Conservation (phyloP, 2,888 invertebrate species). For the Drosophila eohydei region DNA sequence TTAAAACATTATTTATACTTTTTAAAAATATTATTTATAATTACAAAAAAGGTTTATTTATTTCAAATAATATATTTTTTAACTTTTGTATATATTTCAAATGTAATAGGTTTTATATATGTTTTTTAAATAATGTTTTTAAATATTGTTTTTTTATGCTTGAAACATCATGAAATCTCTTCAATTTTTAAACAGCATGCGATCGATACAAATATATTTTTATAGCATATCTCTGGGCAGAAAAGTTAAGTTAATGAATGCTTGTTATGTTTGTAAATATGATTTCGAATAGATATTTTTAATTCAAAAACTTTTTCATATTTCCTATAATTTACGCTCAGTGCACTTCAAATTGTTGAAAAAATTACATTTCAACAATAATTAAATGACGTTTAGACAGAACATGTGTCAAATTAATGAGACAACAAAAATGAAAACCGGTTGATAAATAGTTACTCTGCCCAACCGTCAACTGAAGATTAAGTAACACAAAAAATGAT, state of each 20-base stretch:
- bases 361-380: constrained; percentile 2
- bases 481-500: constrained; percentile 3
- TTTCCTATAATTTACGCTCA: neutral
- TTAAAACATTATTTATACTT: no score
- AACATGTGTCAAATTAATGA: constrained; percentile 26
- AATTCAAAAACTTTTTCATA: neutral
- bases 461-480: constrained; percentile 2
- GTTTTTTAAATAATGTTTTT: no score
- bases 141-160: no score
- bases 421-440: constrained; percentile 25
- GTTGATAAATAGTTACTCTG: constrained; percentile 3
- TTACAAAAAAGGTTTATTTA: no score
- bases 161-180: neutral
- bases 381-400: constrained; percentile 14
- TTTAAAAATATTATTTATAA: no score
- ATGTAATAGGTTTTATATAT: no score
- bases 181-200: neutral
- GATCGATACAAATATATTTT: neutral
- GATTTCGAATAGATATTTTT: no score
- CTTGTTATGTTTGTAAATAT: neutral
- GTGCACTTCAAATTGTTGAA: neutral
- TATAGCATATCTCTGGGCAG: constrained; percentile 22
- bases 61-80: no score
- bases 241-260: neutral
- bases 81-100: no score